Evolutionary conservation across 2,888 invertebrate genomes (phyloP).

Genomic region (Hydropsyche betteni): DNA sequence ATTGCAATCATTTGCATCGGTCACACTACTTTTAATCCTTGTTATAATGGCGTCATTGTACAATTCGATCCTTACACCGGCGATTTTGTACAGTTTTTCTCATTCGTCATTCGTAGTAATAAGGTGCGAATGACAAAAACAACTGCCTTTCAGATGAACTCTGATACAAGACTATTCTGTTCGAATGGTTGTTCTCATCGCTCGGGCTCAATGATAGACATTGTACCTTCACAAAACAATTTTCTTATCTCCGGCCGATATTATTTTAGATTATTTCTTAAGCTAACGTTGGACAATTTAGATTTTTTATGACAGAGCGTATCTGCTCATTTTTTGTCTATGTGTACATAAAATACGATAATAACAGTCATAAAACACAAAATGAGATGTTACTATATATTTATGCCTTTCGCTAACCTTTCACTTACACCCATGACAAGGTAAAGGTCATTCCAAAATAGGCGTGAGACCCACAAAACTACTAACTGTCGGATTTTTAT

Average conservation of each 20-base stretch:
- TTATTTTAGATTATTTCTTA: conserved; percentile 5
- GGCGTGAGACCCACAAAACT: conserved; percentile 15
- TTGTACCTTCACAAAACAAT: conserved; percentile 16
- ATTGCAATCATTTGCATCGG: conserved; percentile 29
- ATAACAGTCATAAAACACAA: conserved; percentile 22
- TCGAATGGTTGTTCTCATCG: not conserved
- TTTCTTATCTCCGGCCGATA: conserved; percentile 24
- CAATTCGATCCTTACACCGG: conserved; percentile 1
- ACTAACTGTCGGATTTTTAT: too few species aligned
- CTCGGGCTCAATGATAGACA: conserved; percentile 11
- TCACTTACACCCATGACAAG: conserved; percentile 20
- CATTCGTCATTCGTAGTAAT: conserved; percentile 24
- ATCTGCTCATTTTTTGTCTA: conserved; percentile 7
- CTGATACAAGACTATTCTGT: not conserved
- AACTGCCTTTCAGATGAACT: conserved; percentile 13
- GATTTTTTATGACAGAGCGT: not conserved
- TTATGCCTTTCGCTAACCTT: conserved; percentile 29
- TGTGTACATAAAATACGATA: conserved; percentile 16
- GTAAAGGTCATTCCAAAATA: conserved; percentile 26
- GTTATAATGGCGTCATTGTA: not conserved
- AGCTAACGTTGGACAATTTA: conserved; percentile 18
- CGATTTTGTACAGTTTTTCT: conserved; percentile 6
- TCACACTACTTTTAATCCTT: conserved; percentile 24
- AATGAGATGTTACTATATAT: conserved; percentile 32
- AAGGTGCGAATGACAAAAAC: conserved; percentile 30